These are phyloP conservation scores for Papilio machaon DNA, from an alignment of 1,140 invertebrate species.

Conservation along the genomic window DNA sequence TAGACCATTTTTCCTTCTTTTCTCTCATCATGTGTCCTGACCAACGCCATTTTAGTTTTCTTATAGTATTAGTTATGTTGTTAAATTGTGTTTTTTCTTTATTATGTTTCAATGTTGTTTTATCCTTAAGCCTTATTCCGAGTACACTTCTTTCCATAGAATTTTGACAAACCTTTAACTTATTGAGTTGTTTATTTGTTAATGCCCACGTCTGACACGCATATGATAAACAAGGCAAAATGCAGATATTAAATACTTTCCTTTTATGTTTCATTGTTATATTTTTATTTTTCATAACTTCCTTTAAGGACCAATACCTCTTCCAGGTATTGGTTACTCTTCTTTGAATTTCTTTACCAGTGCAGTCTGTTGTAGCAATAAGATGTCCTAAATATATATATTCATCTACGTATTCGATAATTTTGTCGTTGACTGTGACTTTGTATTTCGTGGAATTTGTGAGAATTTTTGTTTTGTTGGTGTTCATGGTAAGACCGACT, in stretches of 20 bases:
- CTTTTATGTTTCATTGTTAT: background rate
- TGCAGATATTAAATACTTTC: background rate
- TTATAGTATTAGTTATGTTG: background rate
- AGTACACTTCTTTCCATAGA: background rate
- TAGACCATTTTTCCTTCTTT: background rate
- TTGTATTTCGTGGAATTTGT: too few species aligned
- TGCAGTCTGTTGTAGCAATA: too few species aligned
- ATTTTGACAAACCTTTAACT: background rate
- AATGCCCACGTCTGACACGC: background rate
- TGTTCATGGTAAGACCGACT: too few species aligned
- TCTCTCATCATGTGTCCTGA: background rate
- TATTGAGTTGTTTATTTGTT: background rate
- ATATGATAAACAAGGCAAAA: background rate
- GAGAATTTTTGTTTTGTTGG: too few species aligned
- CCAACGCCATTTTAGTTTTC: background rate
- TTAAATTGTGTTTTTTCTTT: background rate
- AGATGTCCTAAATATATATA: too few species aligned
- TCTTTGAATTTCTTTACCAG: background rate
- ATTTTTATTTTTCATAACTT: background rate
- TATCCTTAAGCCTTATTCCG: background rate
- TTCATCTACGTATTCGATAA: too few species aligned
- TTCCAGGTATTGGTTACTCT: background rate
- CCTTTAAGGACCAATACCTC: background rate
- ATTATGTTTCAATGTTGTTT: background rate
- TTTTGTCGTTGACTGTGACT: too few species aligned